These are phyloP conservation scores for Matsumyia berberina DNA, from an alignment of 2,888 invertebrate genomes.

Conservation along the genomic window DNA sequence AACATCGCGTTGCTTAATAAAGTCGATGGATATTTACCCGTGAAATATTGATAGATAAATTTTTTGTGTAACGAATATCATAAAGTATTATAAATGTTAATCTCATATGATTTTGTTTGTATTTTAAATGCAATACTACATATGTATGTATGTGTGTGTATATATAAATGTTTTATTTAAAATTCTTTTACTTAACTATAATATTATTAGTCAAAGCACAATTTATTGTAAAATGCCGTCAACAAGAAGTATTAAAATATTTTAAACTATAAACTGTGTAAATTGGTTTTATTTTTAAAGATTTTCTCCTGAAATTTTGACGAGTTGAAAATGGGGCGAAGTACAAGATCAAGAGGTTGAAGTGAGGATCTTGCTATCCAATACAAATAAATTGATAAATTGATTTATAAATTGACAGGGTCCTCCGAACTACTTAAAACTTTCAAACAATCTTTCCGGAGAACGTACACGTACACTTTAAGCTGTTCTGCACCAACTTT, in stretches of 20 bases:
- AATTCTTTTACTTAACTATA: slow-evolving; percentile 24
- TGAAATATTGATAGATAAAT: slow-evolving; percentile 1
- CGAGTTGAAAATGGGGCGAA: too few species aligned
- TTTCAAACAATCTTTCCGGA: too few species aligned
- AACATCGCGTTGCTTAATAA: slow-evolving; percentile 27
- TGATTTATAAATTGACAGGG: too few species aligned
- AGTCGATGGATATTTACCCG: background rate
- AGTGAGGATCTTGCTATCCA: too few species aligned
- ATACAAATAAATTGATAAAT: too few species aligned
- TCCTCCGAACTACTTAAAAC: too few species aligned
- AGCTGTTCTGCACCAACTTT: too few species aligned
- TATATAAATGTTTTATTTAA: slow-evolving; percentile 33
- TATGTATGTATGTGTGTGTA: slow-evolving; percentile 55
- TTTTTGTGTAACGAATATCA: slow-evolving; percentile 31
- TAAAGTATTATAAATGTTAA: slow-evolving; percentile 71
- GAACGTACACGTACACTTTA: too few species aligned
- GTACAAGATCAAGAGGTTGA: too few species aligned
- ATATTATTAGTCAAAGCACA: slow-evolving; percentile 16
- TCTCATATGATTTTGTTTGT: slow-evolving; percentile 45
- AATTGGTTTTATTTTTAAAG: background rate
- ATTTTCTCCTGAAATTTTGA: background rate
- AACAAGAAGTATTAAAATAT: slow-evolving; percentile 61
- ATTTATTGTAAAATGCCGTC: slow-evolving; percentile 37
- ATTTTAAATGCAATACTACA: slow-evolving; percentile 34
- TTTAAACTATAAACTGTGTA: slow-evolving; percentile 16